Evolutionary conservation across 92 coral and sea anemone genomes (phyloP).

Genomic region (Micromussa lordhowensis): DNA sequence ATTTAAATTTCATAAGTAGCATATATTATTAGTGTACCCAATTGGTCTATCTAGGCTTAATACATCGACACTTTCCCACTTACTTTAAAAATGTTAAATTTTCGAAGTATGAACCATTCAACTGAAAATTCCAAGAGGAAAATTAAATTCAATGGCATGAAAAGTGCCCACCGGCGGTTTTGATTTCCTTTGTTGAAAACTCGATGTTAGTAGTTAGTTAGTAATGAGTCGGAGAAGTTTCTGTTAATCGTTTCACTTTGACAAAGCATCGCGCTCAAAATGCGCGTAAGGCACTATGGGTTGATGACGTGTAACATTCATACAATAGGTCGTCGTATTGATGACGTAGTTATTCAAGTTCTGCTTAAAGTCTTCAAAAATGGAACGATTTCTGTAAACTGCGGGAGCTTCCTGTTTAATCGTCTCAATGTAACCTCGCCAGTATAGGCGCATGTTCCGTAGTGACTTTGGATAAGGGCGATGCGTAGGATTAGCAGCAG

Average conservation of each 20-base stretch:
- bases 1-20: no score
- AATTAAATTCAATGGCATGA: no score
- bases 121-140: no score
- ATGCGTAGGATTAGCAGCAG: neutral
- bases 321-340: neutral
- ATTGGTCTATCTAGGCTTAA: no score
- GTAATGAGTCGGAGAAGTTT: neutral
- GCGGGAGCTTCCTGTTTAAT: slow-evolving; percentile 16
- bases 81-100: no score
- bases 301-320: slow-evolving; percentile 11
- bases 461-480: slow-evolving; percentile 13
- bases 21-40: no score
- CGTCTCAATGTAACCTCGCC: slow-evolving; percentile 5
- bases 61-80: no score
- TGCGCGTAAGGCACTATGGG: slow-evolving; percentile 28
- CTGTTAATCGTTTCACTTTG: neutral
- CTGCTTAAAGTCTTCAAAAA: slow-evolving; percentile 23
- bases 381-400: neutral
- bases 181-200: no score
- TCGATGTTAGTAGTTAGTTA: neutral
- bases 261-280: slow-evolving; percentile 1
- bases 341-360: neutral
- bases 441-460: neutral
- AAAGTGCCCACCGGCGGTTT: no score
- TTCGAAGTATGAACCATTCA: no score